These are phyloP conservation scores for Cyanistes caeruleus DNA, from an alignment of 2,113 vertebrate genomes.

Conservation along the genomic window DNA sequence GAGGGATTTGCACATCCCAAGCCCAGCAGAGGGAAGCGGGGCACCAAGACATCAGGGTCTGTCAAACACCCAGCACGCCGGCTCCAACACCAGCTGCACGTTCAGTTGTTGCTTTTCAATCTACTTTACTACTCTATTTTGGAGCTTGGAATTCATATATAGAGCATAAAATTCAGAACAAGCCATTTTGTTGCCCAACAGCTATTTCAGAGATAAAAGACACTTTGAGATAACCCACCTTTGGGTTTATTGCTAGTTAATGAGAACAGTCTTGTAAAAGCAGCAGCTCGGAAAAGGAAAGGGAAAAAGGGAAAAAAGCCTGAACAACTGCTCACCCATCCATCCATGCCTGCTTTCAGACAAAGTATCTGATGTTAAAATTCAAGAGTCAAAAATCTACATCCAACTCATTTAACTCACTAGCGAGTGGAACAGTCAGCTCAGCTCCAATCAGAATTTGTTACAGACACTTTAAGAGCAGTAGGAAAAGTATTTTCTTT, in stretches of 20 bases:
- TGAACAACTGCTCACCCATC: background rate
- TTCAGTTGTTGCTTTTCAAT: constrained; percentile 58
- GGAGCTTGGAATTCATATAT: background rate
- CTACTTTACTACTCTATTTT: background rate
- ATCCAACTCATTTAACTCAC: background rate
- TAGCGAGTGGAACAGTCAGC: background rate
- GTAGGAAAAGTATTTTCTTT: background rate
- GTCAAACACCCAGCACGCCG: background rate
- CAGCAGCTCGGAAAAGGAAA: background rate
- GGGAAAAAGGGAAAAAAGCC: background rate
- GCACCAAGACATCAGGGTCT: background rate
- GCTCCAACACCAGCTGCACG: background rate
- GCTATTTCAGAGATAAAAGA: background rate
- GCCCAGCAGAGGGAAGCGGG: background rate
- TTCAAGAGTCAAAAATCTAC: background rate
- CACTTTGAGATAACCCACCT: background rate
- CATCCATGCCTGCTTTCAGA: background rate
- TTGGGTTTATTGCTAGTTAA: background rate
- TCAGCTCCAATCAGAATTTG: background rate
- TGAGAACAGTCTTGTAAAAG: background rate
- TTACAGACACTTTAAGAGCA: background rate
- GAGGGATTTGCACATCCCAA: background rate
- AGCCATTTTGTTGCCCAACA: background rate
- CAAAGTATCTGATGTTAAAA: background rate
- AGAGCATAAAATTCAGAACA: background rate